These are phyloP conservation scores for Charina bottae DNA, from an alignment of 2,113 vertebrate species.

Conservation along the genomic window DNA sequence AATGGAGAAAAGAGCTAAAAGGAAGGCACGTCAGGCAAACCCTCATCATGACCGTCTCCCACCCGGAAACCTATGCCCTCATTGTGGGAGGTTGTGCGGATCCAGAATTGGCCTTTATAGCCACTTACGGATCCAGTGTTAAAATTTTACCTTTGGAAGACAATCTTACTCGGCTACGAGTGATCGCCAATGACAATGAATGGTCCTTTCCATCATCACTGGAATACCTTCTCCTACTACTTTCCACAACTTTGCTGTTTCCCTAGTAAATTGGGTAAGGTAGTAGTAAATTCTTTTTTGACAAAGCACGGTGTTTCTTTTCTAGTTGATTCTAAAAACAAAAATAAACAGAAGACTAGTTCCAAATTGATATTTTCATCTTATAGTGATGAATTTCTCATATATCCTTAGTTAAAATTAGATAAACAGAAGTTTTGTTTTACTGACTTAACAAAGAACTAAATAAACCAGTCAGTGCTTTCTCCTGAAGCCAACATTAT, in stretches of 20 bases:
- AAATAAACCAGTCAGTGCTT: not conserved
- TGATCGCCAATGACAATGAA: too few species aligned
- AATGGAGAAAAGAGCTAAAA: too few species aligned
- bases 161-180: too few species aligned
- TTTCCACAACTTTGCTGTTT: rapidly evolving
- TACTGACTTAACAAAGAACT: not conserved
- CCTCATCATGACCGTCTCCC: too few species aligned
- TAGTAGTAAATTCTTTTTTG: slow-evolving; percentile 30
- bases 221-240: slow-evolving; percentile 33
- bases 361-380: too few species aligned
- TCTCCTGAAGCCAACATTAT: not conserved
- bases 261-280: slow-evolving; percentile 33
- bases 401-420: not conserved
- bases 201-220: slow-evolving; percentile 6
- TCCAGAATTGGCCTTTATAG: too few species aligned
- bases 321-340: slow-evolving; percentile 67
- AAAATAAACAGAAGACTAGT: not conserved
- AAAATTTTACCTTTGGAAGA: too few species aligned
- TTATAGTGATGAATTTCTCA: not conserved
- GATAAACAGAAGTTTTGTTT: not conserved
- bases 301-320: slow-evolving; percentile 58
- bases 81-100: too few species aligned
- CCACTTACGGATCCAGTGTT: too few species aligned
- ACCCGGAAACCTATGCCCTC: too few species aligned
- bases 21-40: too few species aligned